Evolutionary conservation across 2,113 vertebrate genomes (phyloP), one percentile per base, ranked within the genome.

Genomic region (Brienomyrus longianalis): DNA sequence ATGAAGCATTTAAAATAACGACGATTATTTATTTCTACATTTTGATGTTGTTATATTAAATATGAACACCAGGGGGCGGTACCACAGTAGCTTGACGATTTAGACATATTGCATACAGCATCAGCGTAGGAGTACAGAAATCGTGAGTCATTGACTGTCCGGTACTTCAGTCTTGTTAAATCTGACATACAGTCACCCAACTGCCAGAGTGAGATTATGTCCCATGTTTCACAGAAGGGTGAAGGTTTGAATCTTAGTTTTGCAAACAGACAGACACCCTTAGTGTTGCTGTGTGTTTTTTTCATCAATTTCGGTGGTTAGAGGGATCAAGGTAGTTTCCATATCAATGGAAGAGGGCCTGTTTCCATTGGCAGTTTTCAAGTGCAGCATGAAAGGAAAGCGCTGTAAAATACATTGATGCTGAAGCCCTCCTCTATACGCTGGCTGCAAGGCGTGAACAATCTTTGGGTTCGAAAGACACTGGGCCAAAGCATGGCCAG

Each of bases 351-450:
- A 50, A 80, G 89, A 86, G 91, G 93, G 92, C 90, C 93, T 91
- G 94, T 89, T 83, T 93, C 92, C 92, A 93, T 94, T 94, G 93
- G 91, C 92, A 93, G 92, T 94, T 95, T 93, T 96, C 94, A 93
- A 96, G 96, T 96, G 95, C 88, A 91, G 91, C 88, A 92, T 95
- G 94, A 95, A 95, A 94, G 92, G 92, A 90, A 85, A 91, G 92
- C 90, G 95, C 95, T 94, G 95, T 96, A 95, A 96, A 96, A 96
- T 95, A 96, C 94, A 96, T 95, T 95, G 95, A 94, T 93, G 94
- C 94, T 92, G 93, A 94, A 93, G 91, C 91, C 93, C 92, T 85
- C 90, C 90, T 91, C 95, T 48, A 95, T 96, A 95, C 93, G 93
- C 90, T 92, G 93, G 92, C 92, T 89, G 91, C 93, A 93, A 95